Base-by-base conservation (phyloP, 2,888 invertebrate species). In the Camptogramma bilineatum region DNA sequence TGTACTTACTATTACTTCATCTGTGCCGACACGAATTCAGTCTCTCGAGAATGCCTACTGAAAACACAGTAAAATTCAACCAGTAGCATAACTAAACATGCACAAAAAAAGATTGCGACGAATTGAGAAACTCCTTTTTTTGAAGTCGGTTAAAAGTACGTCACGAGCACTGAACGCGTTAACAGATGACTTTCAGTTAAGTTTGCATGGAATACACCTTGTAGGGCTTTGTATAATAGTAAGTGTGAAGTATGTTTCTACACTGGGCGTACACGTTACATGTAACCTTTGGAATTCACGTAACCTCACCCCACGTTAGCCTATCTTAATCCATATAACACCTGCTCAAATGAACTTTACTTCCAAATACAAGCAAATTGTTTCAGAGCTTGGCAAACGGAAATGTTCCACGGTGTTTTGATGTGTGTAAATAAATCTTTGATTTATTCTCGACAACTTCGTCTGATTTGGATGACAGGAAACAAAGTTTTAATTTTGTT, bases 271-370 rank as follows among this genome's bases (percentile, higher is more conserved):
- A 17, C 16, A 42, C 3, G n/a, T 24, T 42, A 55, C 46, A 39
- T 0, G 17, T 16, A 39, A 19, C 16, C 7, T 52, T 18, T 21
- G 1, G 9, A 21, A 39, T 72, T 75, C 70, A 79, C 76, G 74
- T 80, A 78, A 79, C 71, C 70, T 44, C 64, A 71, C 72, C 76
- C 71, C 70, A 69, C 66, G 66, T 69, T 70, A 64, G 69, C 71
- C 73, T 74, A 75, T 71, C 73, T 78, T 74, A 78, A 81, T 81
- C 72, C 69, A 62, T 66, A 69, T 71, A 75, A 76, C 75, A 74
- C 72, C 70, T 74, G 71, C 70, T 73, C 66, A 71, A 71, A 75
- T 70, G 67, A 74, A 75, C 72, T 70, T 64, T 52, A 61, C 63
- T 68, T 70, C 64, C 64, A 53, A 56, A 58, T 58, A 34, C 61